A percentile compares a stretch with the other conserved stretches of the same genome.
phyloP scores from a whole-genome alignment of 2,888 invertebrate species.

The Clostera curtula region DNA sequence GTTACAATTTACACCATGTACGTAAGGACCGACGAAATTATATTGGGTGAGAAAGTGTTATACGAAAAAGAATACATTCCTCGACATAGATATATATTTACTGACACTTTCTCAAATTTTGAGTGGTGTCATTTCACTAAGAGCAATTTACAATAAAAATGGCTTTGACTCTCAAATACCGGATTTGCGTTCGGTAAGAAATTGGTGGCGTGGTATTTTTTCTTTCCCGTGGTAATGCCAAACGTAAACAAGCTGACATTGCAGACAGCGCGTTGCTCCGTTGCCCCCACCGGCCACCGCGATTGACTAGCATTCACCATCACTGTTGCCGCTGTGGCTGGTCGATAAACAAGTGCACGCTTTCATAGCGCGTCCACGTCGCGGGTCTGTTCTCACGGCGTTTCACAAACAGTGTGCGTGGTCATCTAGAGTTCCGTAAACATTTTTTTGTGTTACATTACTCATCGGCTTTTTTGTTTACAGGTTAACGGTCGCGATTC shows the following conservation, averaged over 20 bases:
- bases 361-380: slow-evolving; percentile 44
- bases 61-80: no score
- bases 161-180: no score
- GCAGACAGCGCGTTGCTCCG: slow-evolving; percentile 50
- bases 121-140: no score
- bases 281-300: slow-evolving; percentile 55
- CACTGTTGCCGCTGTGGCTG: slow-evolving; percentile 24
- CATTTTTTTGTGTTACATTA: slow-evolving; percentile 14
- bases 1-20: no score
- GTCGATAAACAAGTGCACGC: slow-evolving; percentile 50
- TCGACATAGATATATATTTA: no score
- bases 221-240: no score
- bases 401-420: slow-evolving; percentile 25
- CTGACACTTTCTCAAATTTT: no score
- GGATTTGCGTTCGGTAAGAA: no score
- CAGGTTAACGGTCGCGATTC: slow-evolving; percentile 58
- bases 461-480: slow-evolving; percentile 33
- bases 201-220: no score
- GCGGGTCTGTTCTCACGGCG: slow-evolving; percentile 28
- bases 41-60: no score
- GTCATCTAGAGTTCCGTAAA: slow-evolving; percentile 22
- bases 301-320: slow-evolving; percentile 31
- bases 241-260: slow-evolving; percentile 22
- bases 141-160: no score
- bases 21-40: no score